These are phyloP conservation scores for Pectinophora gossypiella DNA, from an alignment of 1,140 invertebrate species.

Conservation along the genomic window DNA sequence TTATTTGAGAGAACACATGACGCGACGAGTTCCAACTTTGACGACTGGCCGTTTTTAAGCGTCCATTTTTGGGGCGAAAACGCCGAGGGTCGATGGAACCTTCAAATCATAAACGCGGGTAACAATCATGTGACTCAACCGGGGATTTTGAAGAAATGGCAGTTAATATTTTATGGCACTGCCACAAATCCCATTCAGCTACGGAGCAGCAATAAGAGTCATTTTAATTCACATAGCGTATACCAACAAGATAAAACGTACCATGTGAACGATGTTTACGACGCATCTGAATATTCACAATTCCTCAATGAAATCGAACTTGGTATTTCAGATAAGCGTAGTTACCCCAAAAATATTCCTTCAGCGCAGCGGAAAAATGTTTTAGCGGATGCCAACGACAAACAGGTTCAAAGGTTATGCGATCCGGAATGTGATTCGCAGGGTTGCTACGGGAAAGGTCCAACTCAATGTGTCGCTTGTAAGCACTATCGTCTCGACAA, in stretches of 20 bases:
- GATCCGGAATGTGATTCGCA: slow-evolving; percentile 87
- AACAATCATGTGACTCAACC: slow-evolving; percentile 87
- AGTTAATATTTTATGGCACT: slow-evolving; percentile 94
- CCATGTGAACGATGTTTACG: slow-evolving; percentile 73
- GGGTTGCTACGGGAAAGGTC: slow-evolving; percentile 87
- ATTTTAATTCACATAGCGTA: slow-evolving; percentile 59
- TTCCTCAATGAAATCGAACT: slow-evolving; percentile 79
- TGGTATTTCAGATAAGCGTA: slow-evolving; percentile 76
- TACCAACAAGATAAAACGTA: slow-evolving; percentile 55
- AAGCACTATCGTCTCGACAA: slow-evolving; percentile 86
- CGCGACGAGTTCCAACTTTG: slow-evolving; percentile 92
- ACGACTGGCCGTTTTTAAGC: slow-evolving; percentile 97
- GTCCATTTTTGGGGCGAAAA: slow-evolving; percentile 98
- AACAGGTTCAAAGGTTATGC: slow-evolving; percentile 78
- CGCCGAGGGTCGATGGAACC: slow-evolving; percentile 91
- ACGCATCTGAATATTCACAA: slow-evolving; percentile 66
- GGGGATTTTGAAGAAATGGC: slow-evolving; percentile 92
- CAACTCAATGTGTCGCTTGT: slow-evolving; percentile 86
- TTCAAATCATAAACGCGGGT: slow-evolving; percentile 93
- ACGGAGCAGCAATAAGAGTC: slow-evolving; percentile 68
- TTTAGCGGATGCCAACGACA: slow-evolving; percentile 72
- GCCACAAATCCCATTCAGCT: slow-evolving; percentile 86
- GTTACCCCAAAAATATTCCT: slow-evolving; percentile 79
- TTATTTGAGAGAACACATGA: slow-evolving; percentile 92
- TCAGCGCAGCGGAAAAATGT: slow-evolving; percentile 69